Conservation (phyloP, 1,140 invertebrate genomes). For the Phocides pigmalion region DNA sequence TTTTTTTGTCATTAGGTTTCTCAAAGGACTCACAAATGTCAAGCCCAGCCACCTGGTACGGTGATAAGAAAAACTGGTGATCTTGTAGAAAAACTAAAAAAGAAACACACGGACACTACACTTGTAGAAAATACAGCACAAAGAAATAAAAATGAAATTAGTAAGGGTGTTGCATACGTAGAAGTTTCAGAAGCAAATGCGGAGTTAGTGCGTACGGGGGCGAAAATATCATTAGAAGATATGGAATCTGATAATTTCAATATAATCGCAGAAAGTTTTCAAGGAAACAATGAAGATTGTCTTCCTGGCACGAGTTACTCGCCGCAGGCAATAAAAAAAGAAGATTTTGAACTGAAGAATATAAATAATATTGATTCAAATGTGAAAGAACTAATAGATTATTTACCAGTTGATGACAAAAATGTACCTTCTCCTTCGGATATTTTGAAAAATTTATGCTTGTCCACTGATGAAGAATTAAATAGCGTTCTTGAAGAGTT, state of each 20-base stretch:
- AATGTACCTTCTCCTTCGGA: constrained; percentile 80
- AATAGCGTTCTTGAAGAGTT: constrained; percentile 13
- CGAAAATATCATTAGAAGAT: constrained; percentile 74
- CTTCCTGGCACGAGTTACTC: constrained; percentile 29
- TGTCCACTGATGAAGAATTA: constrained; percentile 68
- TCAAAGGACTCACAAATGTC: constrained; percentile 92
- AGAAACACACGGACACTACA: constrained; percentile 48
- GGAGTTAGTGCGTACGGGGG: constrained; percentile 69
- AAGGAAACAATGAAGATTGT: constrained; percentile 36
- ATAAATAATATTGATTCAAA: constrained; percentile 46
- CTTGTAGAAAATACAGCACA: neutral
- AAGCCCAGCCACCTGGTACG: constrained; percentile 84
- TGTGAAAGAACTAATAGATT: constrained; percentile 64
- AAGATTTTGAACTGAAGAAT: constrained; percentile 35
- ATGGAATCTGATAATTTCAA: constrained; percentile 76
- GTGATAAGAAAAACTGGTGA: constrained; percentile 81
- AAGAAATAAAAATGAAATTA: constrained; percentile 17
- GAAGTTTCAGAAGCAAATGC: constrained; percentile 73
- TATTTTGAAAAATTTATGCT: constrained; percentile 81
- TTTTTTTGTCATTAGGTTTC: constrained; percentile 86
- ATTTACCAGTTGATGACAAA: constrained; percentile 63
- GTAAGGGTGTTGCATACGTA: constrained; percentile 41
- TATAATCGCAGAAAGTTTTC: constrained; percentile 60
- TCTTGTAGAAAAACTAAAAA: constrained; percentile 80
- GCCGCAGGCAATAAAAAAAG: constrained; percentile 2